Conservation (phyloP, 1,140 invertebrate species). For the Formica exsecta region DNA sequence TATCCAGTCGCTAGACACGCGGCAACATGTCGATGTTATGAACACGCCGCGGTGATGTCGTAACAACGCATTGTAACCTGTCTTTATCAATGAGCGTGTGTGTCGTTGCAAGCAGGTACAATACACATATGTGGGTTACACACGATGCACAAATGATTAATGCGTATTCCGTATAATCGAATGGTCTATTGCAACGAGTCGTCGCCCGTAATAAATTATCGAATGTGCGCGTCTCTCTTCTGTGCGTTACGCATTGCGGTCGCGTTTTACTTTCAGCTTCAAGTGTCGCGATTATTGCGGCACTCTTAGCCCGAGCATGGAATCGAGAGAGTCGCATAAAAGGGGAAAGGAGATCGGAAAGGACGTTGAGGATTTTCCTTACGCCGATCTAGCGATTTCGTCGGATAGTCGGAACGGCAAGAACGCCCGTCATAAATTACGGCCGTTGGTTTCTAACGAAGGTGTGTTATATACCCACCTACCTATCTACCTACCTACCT, state of each 20-base stretch:
- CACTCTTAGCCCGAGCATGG: not conserved
- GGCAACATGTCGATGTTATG: conserved; percentile 24
- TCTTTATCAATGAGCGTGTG: conserved; percentile 57
- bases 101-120: not conserved
- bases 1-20: conserved; percentile 29
- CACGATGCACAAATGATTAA: conserved; percentile 53
- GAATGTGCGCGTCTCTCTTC: not conserved
- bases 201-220: conserved; percentile 39
- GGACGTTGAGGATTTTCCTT: conserved; percentile 43
- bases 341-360: conserved; percentile 27
- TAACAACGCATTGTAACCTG: conserved; percentile 54
- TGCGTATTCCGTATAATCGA: conserved; percentile 55
- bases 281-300: not conserved
- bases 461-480: conserved; percentile 67
- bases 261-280: conserved; percentile 11
- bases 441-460: conserved; percentile 59
- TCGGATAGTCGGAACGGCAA: not conserved
- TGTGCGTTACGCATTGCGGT: not conserved
- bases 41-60: conserved; percentile 25
- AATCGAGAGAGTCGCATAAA: not conserved
- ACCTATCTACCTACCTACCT: conserved; percentile 43
- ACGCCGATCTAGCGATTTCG: conserved; percentile 40
- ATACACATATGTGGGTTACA: conserved; percentile 38
- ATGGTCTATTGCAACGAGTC: conserved; percentile 32
- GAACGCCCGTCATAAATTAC: conserved; percentile 67